Evolutionary conservation across 2,113 vertebrate species (phyloP).

Genomic region (Lethenteron camtschaticum): DNA sequence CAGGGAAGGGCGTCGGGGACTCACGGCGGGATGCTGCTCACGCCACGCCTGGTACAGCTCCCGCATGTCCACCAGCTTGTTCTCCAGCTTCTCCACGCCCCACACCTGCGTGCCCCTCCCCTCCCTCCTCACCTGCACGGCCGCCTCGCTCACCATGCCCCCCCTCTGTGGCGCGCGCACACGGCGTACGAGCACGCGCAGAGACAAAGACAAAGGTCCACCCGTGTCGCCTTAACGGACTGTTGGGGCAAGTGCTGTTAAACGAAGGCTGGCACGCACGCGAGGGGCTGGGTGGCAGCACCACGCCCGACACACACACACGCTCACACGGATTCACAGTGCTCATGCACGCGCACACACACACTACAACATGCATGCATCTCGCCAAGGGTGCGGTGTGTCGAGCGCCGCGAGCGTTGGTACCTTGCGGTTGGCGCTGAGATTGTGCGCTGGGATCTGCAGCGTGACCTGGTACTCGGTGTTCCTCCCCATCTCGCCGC

Average conservation of each 20-base stretch:
- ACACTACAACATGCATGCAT: background rate
- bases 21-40: conserved; percentile 17
- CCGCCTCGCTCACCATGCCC: conserved; percentile 80
- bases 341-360: background rate
- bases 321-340: background rate
- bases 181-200: background rate
- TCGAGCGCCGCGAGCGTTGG: conserved; percentile 7
- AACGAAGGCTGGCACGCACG: too few species aligned
- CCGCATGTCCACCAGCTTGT: conserved; percentile 90
- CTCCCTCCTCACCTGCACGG: conserved; percentile 75
- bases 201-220: accelerated
- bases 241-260: too few species aligned
- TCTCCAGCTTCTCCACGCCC: conserved; percentile 92
- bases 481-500: conserved; percentile 78
- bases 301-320: background rate
- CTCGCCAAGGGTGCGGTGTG: background rate
- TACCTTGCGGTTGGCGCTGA: conserved; percentile 95
- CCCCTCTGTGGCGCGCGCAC: conserved; percentile 34
- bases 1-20: too few species aligned
- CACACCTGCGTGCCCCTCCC: conserved; percentile 75
- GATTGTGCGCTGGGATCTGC: conserved; percentile 85
- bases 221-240: background rate
- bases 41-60: conserved; percentile 92
- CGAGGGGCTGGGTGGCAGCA: too few species aligned
- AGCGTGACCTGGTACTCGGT: conserved; percentile 94